Conservation (phyloP, 2,888 invertebrate genomes). For the Ophioninae sp. region DNA sequence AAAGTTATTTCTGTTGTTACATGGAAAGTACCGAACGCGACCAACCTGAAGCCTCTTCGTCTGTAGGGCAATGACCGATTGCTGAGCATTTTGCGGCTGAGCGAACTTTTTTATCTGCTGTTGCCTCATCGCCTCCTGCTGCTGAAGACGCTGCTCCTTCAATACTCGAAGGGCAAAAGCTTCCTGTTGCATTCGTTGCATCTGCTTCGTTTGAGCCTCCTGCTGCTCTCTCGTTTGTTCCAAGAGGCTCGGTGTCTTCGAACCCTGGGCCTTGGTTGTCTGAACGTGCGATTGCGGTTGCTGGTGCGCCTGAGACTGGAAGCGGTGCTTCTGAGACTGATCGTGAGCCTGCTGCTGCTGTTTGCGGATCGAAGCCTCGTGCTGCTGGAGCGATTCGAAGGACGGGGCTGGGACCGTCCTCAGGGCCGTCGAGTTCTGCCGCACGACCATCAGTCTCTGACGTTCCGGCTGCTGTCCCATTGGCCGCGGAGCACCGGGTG, state of each 20-base stretch:
- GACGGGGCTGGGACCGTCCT: slow-evolving; percentile 70
- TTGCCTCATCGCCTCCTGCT: slow-evolving; percentile 74
- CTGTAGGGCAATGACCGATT: slow-evolving; percentile 67
- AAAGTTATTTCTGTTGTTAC: no score
- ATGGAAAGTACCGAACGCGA: not conserved
- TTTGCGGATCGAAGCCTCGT: slow-evolving; percentile 66
- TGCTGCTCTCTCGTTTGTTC: slow-evolving; percentile 55
- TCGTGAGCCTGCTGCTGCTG: slow-evolving; percentile 64
- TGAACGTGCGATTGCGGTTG: slow-evolving; percentile 73
- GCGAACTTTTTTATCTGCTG: slow-evolving; percentile 71
- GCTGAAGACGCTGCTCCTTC: slow-evolving; percentile 77
- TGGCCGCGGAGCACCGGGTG: slow-evolving; percentile 82
- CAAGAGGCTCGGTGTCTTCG: slow-evolving; percentile 36
- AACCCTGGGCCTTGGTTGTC: slow-evolving; percentile 71
- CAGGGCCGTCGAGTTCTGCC: slow-evolving; percentile 75
- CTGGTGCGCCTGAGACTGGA: slow-evolving; percentile 72
- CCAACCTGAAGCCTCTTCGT: slow-evolving; percentile 74
- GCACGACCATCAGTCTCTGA: slow-evolving; percentile 75
- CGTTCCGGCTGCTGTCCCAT: slow-evolving; percentile 87
- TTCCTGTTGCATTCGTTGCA: slow-evolving; percentile 75
- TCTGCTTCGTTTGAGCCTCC: slow-evolving; percentile 70
- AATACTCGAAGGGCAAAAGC: slow-evolving; percentile 74
- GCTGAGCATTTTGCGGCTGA: slow-evolving; percentile 65
- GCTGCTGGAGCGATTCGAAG: slow-evolving; percentile 70
- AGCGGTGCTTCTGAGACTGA: slow-evolving; percentile 73